Conservation (phyloP, 2,888 invertebrate genomes). For the Ametastegia equiseti region DNA sequence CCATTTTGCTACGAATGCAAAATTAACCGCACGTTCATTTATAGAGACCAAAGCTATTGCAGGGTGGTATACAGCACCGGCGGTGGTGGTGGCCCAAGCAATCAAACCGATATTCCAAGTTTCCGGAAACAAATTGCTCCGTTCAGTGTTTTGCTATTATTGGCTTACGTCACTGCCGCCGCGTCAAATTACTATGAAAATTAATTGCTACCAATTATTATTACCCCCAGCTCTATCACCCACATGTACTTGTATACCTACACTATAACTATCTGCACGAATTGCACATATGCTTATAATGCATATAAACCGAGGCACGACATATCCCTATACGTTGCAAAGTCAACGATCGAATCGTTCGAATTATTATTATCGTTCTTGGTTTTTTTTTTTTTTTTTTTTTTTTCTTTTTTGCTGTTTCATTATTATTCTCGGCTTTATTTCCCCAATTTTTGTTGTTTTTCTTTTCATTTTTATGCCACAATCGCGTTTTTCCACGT, state of each 20-base stretch:
- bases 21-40: conserved; percentile 42
- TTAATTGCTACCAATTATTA: conserved; percentile 73
- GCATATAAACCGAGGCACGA: not conserved
- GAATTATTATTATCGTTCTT: not conserved
- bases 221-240: no score
- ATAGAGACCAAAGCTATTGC: not conserved
- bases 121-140: conserved; percentile 59
- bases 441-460: not conserved
- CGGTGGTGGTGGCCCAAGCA: conserved; percentile 47
- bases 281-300: not conserved
- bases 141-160: conserved; percentile 60
- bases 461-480: not conserved
- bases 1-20: conserved; percentile 25
- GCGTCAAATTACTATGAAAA: conserved; percentile 67
- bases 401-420: not conserved
- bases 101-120: conserved; percentile 57
- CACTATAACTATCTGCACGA: not conserved
- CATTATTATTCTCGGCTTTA: not conserved
- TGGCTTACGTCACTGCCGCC: conserved; percentile 64
- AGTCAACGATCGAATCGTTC: conserved; percentile 1
- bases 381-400: not conserved
- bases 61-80: not conserved
- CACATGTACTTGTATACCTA: not conserved
- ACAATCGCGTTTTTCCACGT: conserved; percentile 19
- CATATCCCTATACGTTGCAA: not conserved